Percentiles rank a stretch among this genome's conserved stretches.
Conservation (phyloP, 2,113 vertebrate species). For the Oxygymnocypris stewartii region DNA sequence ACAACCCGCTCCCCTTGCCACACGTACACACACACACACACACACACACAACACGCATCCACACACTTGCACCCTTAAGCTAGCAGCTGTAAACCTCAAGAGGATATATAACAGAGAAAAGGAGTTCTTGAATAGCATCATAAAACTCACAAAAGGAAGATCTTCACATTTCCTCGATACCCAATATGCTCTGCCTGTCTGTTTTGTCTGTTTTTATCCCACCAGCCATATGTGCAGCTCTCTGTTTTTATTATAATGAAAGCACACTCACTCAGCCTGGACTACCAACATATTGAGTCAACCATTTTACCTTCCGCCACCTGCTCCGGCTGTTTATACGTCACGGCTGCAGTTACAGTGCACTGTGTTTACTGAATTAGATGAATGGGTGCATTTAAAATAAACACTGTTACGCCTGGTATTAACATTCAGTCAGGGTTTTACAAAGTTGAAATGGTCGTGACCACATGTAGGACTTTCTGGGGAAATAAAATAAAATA, state of each 20-base stretch:
- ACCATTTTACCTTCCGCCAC: conserved; percentile 13
- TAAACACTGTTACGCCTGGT: neutral
- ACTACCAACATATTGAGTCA: neutral
- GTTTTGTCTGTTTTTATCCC: conserved; percentile 20
- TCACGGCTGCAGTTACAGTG: neutral
- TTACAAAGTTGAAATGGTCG: neutral
- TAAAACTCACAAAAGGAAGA: conserved; percentile 68
- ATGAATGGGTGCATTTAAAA: neutral
- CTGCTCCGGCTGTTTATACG: conserved; percentile 7
- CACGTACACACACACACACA: conserved; percentile 42
- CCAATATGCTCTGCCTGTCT: conserved; percentile 57
- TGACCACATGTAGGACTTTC: no score
- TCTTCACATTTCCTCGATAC: conserved; percentile 56
- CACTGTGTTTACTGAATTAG: neutral
- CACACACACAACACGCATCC: neutral
- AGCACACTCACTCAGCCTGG: neutral
- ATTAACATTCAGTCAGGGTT: neutral
- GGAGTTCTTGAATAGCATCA: conserved; percentile 57
- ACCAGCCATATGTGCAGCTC: conserved; percentile 25
- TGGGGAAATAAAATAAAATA: no score
- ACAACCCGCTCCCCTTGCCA: conserved; percentile 50
- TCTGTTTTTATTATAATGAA: conserved; percentile 36
- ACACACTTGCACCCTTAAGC: conserved; percentile 44
- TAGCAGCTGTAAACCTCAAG: conserved; percentile 67
- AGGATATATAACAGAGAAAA: conserved; percentile 69